A percentile compares a stretch with the other conserved stretches of the same genome.
phyloP scores from a whole-genome alignment of 92 coral and sea anemone species.

The Palythoa grandiflora region DNA sequence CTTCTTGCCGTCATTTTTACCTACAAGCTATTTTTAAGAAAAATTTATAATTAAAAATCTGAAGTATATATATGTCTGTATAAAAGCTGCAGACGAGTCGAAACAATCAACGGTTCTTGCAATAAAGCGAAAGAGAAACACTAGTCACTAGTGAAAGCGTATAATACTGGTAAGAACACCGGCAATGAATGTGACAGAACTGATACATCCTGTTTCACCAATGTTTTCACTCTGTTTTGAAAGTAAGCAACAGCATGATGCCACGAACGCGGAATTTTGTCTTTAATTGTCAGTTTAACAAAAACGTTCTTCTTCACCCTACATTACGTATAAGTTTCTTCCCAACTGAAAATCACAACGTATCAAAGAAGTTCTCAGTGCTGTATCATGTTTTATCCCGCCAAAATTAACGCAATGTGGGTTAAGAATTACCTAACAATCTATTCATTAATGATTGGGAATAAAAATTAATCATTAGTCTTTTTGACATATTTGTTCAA shows the following conservation, averaged over 20 bases:
- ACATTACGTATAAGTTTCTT: background rate
- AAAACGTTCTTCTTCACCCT: slow-evolving; percentile 13
- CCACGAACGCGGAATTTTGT: background rate
- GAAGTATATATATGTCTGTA: too few relatives aligned
- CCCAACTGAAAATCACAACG: background rate
- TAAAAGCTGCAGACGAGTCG: too few relatives aligned
- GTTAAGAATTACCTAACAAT: background rate
- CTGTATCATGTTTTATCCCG: background rate
- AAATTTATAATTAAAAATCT: too few relatives aligned
- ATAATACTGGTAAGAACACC: background rate
- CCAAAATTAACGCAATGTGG: slow-evolving; percentile 2
- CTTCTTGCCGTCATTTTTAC: too few relatives aligned
- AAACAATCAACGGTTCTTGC: background rate
- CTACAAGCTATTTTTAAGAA: too few relatives aligned
- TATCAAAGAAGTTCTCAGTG: background rate
- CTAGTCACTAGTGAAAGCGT: background rate
- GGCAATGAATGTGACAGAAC: background rate
- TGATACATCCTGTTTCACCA: slow-evolving; percentile 37
- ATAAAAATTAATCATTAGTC: slow-evolving; percentile 22
- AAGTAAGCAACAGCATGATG: slow-evolving; percentile 17
- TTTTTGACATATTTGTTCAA: slow-evolving; percentile 35
- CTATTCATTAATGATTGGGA: slow-evolving; percentile 12
- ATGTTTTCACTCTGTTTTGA: slow-evolving; percentile 11
- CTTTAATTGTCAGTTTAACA: slow-evolving; percentile 18
- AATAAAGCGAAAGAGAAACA: background rate